phyloP scores from a whole-genome alignment of 1,140 invertebrate species.

The Heliconius hewitsoni region DNA sequence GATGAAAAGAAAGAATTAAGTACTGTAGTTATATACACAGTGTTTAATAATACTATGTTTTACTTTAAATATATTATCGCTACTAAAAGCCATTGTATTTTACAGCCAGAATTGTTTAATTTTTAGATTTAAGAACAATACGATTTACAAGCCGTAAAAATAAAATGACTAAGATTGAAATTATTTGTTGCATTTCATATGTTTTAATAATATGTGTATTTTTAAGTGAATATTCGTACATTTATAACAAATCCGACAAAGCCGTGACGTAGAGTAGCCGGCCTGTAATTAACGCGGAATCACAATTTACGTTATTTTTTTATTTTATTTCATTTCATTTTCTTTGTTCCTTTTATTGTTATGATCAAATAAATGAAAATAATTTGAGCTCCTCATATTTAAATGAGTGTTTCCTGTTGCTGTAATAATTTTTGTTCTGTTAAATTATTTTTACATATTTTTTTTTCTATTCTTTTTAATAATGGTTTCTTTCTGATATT shows the following conservation, averaged over 20 bases:
- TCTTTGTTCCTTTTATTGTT: constrained; percentile 17
- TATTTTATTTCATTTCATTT: constrained; percentile 12
- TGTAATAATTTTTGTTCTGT: background rate
- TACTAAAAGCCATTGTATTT: too few relatives aligned
- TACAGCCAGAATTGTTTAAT: too few relatives aligned
- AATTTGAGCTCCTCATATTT: background rate
- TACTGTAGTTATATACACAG: too few relatives aligned
- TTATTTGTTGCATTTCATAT: too few relatives aligned
- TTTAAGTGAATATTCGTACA: background rate
- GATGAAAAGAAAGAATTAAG: too few relatives aligned
- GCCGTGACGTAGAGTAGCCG: background rate
- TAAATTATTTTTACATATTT: background rate
- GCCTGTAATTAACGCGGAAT: too few relatives aligned
- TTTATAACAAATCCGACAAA: constrained; percentile 2
- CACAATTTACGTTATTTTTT: background rate
- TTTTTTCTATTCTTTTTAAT: background rate
- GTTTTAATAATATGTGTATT: background rate
- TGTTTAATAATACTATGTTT: too few relatives aligned
- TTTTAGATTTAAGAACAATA: too few relatives aligned
- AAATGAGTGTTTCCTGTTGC: background rate
- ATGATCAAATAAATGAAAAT: background rate
- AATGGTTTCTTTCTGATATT: background rate
- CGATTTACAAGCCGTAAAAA: too few relatives aligned
- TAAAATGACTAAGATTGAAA: too few relatives aligned
- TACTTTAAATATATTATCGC: too few relatives aligned